Evolutionary conservation across 2,888 invertebrate species (phyloP).

Genomic region (Venustoraphidia nigricollis): DNA sequence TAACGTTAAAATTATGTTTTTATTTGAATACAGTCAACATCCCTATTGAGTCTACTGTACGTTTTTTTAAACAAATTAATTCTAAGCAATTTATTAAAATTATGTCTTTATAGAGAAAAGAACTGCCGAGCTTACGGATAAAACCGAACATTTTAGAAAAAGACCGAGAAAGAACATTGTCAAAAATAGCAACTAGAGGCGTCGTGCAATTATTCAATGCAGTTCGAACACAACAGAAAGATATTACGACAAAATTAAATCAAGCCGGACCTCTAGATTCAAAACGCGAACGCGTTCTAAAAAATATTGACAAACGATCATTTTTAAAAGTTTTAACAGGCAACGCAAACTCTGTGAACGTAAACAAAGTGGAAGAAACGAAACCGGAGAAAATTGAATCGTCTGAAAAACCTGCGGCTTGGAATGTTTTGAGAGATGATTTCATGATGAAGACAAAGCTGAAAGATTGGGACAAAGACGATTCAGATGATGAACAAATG

Average conservation of each 20-base stretch:
- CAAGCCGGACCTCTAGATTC: constrained; percentile 60
- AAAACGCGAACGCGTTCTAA: constrained; percentile 59
- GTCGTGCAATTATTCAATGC: constrained; percentile 89
- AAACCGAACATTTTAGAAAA: constrained; percentile 65
- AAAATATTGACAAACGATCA: constrained; percentile 57
- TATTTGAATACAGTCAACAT: too few relatives aligned
- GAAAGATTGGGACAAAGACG: constrained; percentile 83
- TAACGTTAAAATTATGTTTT: not conserved
- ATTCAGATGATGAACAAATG: constrained; percentile 29
- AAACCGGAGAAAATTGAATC: constrained; percentile 19
- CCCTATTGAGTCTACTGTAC: too few relatives aligned
- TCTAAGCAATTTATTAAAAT: constrained; percentile 10
- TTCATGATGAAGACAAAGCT: constrained; percentile 80
- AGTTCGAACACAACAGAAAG: constrained; percentile 71
- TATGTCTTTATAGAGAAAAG: constrained; percentile 36
- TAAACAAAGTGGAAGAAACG: constrained; percentile 31
- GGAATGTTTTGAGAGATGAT: constrained; percentile 62
- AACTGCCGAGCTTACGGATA: constrained; percentile 45
- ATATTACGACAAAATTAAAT: constrained; percentile 50
- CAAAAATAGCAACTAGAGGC: constrained; percentile 81
- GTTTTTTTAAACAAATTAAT: constrained; percentile 2
- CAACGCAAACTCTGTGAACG: constrained; percentile 32
- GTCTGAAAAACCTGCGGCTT: constrained; percentile 24
- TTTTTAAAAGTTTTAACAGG: constrained; percentile 71
- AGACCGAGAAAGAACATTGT: constrained; percentile 58